Conservation (phyloP, 2,113 vertebrate species). For the Psittacus erithacus region DNA sequence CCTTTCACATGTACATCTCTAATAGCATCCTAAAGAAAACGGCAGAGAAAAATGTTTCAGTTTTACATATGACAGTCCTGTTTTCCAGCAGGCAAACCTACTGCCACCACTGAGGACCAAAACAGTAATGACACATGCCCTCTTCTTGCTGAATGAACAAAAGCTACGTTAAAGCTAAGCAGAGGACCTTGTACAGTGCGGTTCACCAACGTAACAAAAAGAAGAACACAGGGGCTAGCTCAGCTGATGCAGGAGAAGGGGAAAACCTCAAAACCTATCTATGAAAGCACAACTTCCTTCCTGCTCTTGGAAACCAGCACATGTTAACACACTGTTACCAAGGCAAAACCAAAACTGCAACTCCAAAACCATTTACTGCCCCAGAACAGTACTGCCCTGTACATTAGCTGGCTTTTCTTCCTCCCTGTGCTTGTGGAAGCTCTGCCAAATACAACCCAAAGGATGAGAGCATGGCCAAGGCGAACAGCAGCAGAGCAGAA, state of each 20-base stretch:
- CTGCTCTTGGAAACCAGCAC: neutral
- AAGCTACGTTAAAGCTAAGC: neutral
- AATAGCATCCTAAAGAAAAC: slow-evolving; percentile 77
- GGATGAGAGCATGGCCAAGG: accelerated
- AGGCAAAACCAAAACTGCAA: neutral
- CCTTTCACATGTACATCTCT: slow-evolving; percentile 84
- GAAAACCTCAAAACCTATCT: neutral
- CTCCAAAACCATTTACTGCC: neutral
- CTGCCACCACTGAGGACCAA: neutral
- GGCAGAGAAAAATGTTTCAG: neutral
- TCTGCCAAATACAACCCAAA: neutral
- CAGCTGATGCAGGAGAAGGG: neutral
- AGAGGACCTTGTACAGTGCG: neutral
- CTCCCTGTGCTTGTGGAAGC: neutral
- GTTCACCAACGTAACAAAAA: neutral
- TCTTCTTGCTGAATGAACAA: neutral
- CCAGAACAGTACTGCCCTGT: neutral
- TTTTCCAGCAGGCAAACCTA: neutral
- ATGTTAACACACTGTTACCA: neutral
- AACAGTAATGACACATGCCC: neutral
- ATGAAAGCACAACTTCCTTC: neutral
- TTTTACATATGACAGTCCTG: neutral
- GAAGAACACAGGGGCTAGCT: neutral
- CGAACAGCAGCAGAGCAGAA: neutral
- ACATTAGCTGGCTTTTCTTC: neutral